phyloP scores from a whole-genome alignment of 2,888 invertebrate species.

The Rhagophthalmus giganteus region DNA sequence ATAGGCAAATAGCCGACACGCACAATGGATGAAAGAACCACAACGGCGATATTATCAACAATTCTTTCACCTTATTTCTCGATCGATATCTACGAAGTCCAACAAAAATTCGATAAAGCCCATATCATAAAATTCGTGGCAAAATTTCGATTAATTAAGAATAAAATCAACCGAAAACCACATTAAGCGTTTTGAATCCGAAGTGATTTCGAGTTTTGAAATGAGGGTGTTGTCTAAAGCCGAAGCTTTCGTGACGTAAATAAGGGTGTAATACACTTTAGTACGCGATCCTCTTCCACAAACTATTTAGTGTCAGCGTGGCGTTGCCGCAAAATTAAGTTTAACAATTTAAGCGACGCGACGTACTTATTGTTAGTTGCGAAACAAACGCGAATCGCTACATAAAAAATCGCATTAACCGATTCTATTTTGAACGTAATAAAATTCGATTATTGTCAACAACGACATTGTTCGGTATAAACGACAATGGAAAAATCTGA shows the following conservation, averaged over 20 bases:
- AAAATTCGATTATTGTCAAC: no score
- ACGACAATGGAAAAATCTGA: not conserved
- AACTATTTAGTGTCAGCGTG: no score
- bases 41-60: slow-evolving; percentile 16
- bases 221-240: slow-evolving; percentile 29
- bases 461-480: no score
- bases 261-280: slow-evolving; percentile 14
- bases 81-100: slow-evolving; percentile 2
- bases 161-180: slow-evolving; percentile 43
- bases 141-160: slow-evolving; percentile 46
- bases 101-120: no score
- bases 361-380: no score
- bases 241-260: slow-evolving; percentile 23
- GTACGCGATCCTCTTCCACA: no score
- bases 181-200: slow-evolving; percentile 32
- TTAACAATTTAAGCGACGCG: no score
- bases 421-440: no score
- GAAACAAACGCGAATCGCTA: no score
- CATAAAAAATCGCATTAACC: no score
- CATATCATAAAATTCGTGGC: no score
- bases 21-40: slow-evolving; percentile 17
- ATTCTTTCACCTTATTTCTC: slow-evolving; percentile 5
- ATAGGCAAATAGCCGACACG: slow-evolving; percentile 14
- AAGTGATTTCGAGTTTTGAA: slow-evolving; percentile 29
- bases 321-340: no score